Evolutionary conservation across 2,888 invertebrate species (phyloP), one percentile per base, ranked within the genome.

Genomic region (Tachystola acroxantha): DNA sequence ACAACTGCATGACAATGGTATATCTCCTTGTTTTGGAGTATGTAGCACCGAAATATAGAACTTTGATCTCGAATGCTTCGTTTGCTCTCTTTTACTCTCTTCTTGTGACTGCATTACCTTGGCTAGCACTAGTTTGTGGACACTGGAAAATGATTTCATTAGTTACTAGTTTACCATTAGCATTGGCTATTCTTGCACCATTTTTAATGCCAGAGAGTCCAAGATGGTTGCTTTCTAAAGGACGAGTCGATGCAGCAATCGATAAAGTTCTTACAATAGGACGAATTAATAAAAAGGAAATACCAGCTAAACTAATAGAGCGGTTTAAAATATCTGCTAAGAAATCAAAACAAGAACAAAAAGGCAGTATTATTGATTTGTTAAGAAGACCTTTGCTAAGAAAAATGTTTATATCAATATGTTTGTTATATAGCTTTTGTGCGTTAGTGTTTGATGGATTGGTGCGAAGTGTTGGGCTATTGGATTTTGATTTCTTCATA

Each of bases 21-120:
- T 77, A 73, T 40, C 54, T 75, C 1, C 42, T 75, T 2, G 56
- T 73, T n/a, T 48, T 77, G 25, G 76, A 77, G 51, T 76, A 74
- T 34, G 59, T 69, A 5, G 67, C 67, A 7, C 76, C 76, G 26
- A 72, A 60, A 29, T 71, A 77, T 37, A 68, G 72, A 46, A 64
- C 69, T 10, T 27, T 74, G 3, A 41, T 76, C 25, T 54, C 72
- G 3, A 74, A 71, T 40, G 37, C 64, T 40, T 52, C 74, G 4
- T 71, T 75, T 40, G 67, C 64, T 39, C 32, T 64, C 32, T 77
- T 74, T 49, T 77, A 72, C 39, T 52, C 65, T 16, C 33, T 57
- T 24, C 53, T 59, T 10, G 63, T 53, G n/a, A 64, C 62, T 11
- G 24, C 49, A 5, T 40, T 76, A 7, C 76, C 76, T 0, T 77